phyloP scores from a whole-genome alignment of 2,888 invertebrate species.

The Neoascia interrupta region DNA sequence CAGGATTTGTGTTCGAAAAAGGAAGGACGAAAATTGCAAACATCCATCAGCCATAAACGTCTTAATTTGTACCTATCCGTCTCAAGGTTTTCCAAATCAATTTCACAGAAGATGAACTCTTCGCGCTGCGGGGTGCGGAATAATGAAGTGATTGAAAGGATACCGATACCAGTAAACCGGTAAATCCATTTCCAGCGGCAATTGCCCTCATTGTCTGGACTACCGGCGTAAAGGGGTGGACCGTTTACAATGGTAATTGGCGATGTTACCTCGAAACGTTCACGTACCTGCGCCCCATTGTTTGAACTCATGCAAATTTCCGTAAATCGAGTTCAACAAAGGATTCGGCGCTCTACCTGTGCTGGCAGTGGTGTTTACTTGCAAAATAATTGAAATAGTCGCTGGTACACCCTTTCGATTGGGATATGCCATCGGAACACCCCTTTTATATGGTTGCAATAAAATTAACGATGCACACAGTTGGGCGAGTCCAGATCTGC shows the following conservation, averaged over 20 bases:
- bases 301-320: slow-evolving; percentile 54
- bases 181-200: slow-evolving; percentile 39
- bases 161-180: slow-evolving; percentile 33
- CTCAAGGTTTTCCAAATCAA: slow-evolving; percentile 43
- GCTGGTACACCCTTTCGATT: slow-evolving; percentile 62
- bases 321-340: slow-evolving; percentile 1
- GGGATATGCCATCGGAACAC: slow-evolving; percentile 52
- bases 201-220: slow-evolving; percentile 51
- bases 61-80: slow-evolving; percentile 4
- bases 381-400: slow-evolving; percentile 57
- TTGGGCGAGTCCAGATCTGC: slow-evolving; percentile 37
- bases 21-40: slow-evolving; percentile 10
- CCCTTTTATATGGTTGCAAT: slow-evolving; percentile 66
- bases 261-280: neutral
- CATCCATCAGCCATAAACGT: slow-evolving; percentile 25
- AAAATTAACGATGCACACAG: slow-evolving; percentile 29
- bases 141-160: slow-evolving; percentile 41
- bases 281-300: slow-evolving; percentile 10
- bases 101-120: slow-evolving; percentile 6
- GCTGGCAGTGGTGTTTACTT: slow-evolving; percentile 40
- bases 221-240: slow-evolving; percentile 65
- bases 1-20: slow-evolving; percentile 25
- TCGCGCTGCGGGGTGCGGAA: neutral
- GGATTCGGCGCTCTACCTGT: neutral
- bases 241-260: slow-evolving; percentile 55